Evolutionary conservation across 1,140 invertebrate genomes (phyloP).

Genomic region (Maconellicoccus hirsutus): DNA sequence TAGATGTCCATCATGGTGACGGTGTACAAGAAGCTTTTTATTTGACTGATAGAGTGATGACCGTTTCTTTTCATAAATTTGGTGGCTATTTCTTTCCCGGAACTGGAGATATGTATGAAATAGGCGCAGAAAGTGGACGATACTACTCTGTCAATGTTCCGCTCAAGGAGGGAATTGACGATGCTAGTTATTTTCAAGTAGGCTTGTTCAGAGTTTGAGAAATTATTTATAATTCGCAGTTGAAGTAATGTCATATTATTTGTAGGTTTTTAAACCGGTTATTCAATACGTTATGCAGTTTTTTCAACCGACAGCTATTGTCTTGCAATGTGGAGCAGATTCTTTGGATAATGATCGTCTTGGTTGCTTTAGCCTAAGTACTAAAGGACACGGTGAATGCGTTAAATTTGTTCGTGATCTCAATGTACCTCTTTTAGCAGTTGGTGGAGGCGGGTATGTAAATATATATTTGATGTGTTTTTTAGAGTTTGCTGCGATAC

Average conservation of each 20-base stretch:
- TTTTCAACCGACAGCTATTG: conserved; percentile 92
- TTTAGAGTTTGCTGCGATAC: neutral
- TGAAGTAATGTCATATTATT: too few species aligned
- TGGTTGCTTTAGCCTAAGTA: conserved; percentile 81
- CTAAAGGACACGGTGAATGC: conserved; percentile 89
- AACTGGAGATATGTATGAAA: conserved; percentile 97
- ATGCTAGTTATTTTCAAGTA: conserved; percentile 75
- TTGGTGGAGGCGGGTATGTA: conserved; percentile 79
- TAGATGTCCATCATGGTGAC: conserved; percentile 99
- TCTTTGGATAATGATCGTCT: conserved; percentile 86
- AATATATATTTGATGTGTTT: too few species aligned
- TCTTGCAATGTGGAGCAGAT: conserved; percentile 96
- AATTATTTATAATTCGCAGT: too few species aligned
- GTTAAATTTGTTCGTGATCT: conserved; percentile 92
- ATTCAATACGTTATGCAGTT: conserved; percentile 92
- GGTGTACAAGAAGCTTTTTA: conserved; percentile 99
- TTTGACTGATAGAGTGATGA: conserved; percentile 96
- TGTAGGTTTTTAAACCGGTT: conserved; percentile 79
- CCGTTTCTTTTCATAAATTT: conserved; percentile 98
- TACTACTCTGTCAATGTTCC: conserved; percentile 97
- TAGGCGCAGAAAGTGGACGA: conserved; percentile 80
- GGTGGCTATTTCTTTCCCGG: conserved; percentile 98
- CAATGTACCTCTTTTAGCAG: conserved; percentile 83
- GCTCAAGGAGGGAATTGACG: conserved; percentile 91
- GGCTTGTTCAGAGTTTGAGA: conserved; percentile 24